Percentiles rank a stretch among this genome's conserved stretches.
Conservation (phyloP, 2,888 invertebrate genomes). For the Pimpla rufipes region DNA sequence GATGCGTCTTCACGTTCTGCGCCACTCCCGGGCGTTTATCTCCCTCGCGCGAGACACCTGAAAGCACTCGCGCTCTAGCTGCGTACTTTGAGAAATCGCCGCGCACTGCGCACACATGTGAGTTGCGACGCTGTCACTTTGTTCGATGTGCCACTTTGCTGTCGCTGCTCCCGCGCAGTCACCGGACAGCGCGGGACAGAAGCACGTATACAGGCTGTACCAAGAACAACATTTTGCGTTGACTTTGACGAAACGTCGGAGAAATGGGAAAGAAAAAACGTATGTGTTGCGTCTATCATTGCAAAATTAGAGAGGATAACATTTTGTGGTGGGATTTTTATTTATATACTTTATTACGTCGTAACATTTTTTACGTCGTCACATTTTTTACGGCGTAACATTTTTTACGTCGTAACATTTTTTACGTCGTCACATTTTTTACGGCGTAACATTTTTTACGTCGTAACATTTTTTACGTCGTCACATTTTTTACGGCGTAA, state of each 20-base stretch:
- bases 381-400: too few species aligned
- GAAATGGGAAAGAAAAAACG: neutral
- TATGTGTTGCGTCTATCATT: neutral
- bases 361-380: too few species aligned
- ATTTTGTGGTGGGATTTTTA: neutral
- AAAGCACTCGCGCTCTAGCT: conserved; percentile 20
- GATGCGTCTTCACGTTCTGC: conserved; percentile 11
- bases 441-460: too few species aligned
- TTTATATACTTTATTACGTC: neutral
- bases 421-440: too few species aligned
- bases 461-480: too few species aligned
- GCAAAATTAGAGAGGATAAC: neutral
- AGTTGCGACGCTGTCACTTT: conserved; percentile 6
- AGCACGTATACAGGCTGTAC: neutral
- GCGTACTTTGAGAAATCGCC: too few species aligned
- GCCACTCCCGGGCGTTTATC: neutral
- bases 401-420: too few species aligned
- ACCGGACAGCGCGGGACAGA: neutral
- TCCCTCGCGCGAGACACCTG: conserved; percentile 1
- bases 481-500: too few species aligned
- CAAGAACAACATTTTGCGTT: neutral
- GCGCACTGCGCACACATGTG: too few species aligned
- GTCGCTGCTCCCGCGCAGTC: neutral
- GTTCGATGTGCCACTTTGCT: conserved; percentile 20
- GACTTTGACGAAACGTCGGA: neutral